These are phyloP conservation scores for Ictidomys tridecemlineatus DNA, from an alignment of 2,113 vertebrate species.

Conservation along the genomic window DNA sequence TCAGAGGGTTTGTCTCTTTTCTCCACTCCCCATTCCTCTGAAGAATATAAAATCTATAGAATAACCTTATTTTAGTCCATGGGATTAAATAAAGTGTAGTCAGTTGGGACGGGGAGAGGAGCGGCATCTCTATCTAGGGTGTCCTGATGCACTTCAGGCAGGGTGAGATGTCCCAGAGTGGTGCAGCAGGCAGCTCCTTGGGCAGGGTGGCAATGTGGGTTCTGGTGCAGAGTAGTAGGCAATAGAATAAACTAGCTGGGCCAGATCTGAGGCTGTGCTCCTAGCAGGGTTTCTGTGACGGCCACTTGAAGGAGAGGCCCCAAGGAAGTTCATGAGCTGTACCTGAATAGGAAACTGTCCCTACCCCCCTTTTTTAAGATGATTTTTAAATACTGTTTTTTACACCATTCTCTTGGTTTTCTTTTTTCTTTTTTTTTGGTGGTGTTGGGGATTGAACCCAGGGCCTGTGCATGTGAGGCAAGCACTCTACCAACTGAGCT, in stretches of 20 bases:
- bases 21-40: neutral
- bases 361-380: constrained; percentile 78
- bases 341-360: constrained; percentile 85
- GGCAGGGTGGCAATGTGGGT: neutral
- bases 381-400: constrained; percentile 83
- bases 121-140: neutral
- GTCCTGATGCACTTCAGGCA: neutral
- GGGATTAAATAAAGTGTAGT: neutral
- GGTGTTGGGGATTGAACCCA: too few relatives aligned
- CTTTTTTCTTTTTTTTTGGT: too few relatives aligned
- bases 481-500: too few relatives aligned
- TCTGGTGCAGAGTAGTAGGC: constrained; percentile 83
- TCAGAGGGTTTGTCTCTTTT: neutral
- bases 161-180: neutral
- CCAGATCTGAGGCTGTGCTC: constrained; percentile 80
- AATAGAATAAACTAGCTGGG: constrained; percentile 83
- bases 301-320: constrained; percentile 79
- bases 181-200: constrained; percentile 39
- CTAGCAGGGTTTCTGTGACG: constrained; percentile 75
- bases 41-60: constrained; percentile 45
- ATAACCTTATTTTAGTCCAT: neutral
- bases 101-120: neutral
- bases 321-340: constrained; percentile 84
- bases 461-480: too few relatives aligned
- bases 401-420: constrained; percentile 84